phyloP scores from a whole-genome alignment of 1,140 invertebrate species.

The Heliconius hewitsoni region DNA sequence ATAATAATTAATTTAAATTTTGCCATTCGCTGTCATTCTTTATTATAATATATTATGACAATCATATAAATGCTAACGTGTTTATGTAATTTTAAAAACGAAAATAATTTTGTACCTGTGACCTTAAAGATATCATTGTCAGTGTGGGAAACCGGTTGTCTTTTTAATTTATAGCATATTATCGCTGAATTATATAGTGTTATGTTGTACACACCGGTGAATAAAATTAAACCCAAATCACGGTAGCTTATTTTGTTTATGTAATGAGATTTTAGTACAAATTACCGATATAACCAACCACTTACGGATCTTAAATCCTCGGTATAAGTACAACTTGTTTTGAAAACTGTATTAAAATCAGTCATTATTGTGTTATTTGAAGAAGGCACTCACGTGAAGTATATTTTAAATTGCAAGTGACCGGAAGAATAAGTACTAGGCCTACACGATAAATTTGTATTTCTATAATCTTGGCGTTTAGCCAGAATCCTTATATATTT shows the following conservation, averaged over 20 bases:
- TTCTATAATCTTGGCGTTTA: constrained; percentile 31
- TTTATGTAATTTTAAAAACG: background rate
- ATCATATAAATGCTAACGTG: constrained; percentile 5
- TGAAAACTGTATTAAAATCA: background rate
- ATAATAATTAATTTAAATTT: background rate
- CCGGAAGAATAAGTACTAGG: constrained; percentile 14
- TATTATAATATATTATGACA: background rate
- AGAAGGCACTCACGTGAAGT: background rate
- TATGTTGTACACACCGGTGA: background rate
- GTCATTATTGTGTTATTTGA: background rate
- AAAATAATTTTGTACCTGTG: background rate
- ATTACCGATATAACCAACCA: no score
- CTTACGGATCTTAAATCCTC: no score
- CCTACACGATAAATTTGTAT: constrained; percentile 32
- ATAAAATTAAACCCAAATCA: background rate
- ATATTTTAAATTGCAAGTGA: background rate
- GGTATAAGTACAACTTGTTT: background rate
- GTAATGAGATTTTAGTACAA: background rate
- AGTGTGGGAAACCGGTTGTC: constrained; percentile 2
- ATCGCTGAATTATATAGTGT: background rate
- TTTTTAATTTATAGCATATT: background rate
- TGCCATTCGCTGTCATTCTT: background rate
- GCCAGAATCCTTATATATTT: constrained; percentile 33
- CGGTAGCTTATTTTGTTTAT: background rate
- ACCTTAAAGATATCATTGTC: constrained; percentile 4